phyloP scores from a whole-genome alignment of 1,140 invertebrate genomes.

The Amphibalanus amphitrite region DNA sequence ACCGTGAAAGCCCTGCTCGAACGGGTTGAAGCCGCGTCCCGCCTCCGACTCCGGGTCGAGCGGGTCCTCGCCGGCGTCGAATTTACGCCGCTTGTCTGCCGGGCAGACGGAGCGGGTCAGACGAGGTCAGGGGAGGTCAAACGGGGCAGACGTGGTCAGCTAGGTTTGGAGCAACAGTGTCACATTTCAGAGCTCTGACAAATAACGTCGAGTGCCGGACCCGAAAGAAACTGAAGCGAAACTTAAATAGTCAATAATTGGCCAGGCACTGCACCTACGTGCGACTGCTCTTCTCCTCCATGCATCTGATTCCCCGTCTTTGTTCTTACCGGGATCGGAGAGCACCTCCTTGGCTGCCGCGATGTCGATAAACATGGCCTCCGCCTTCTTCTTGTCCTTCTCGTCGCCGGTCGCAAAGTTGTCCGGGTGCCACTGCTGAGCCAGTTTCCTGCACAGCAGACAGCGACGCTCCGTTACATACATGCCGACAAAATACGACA shows the following conservation, averaged over 20 bases:
- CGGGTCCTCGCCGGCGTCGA: conserved; percentile 90
- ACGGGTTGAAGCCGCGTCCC: conserved; percentile 58
- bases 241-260: too few relatives aligned
- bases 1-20: conserved; percentile 72
- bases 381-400: conserved; percentile 69
- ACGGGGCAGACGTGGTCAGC: too few relatives aligned
- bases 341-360: conserved; percentile 95
- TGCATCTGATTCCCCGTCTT: too few relatives aligned
- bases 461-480: too few relatives aligned
- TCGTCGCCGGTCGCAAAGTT: conserved; percentile 69
- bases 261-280: too few relatives aligned
- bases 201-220: too few relatives aligned
- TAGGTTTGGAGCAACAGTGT: too few relatives aligned
- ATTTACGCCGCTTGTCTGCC: conserved; percentile 77
- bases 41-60: conserved; percentile 68
- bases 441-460: conserved; percentile 50
- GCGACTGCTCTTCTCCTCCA: too few relatives aligned
- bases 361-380: conserved; percentile 98
- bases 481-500: too few relatives aligned
- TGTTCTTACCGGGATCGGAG: conserved; percentile 48
- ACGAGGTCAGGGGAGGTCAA: conserved; percentile 9
- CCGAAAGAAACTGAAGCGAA: too few relatives aligned
- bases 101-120: conserved; percentile 3
- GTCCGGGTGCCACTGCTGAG: conserved; percentile 98
- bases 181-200: too few relatives aligned